Conservation (phyloP, 2,797 vertebrate species). For the Sphenodon punctatus region DNA sequence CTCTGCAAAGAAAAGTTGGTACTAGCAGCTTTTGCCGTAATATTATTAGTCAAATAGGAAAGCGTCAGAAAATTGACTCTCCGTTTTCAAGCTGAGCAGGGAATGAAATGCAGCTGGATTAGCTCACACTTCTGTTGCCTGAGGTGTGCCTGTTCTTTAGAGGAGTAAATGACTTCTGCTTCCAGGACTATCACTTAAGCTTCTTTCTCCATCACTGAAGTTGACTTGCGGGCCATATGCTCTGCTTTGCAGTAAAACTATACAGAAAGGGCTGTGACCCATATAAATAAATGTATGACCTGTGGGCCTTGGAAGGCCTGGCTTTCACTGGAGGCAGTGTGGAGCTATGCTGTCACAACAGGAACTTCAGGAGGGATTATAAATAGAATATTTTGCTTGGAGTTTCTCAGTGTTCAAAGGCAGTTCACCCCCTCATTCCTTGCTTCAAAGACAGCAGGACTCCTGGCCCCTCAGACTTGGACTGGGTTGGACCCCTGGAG, state of each 20-base stretch:
- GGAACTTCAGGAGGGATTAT: neutral
- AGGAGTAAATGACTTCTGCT: neutral
- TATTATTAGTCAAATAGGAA: neutral
- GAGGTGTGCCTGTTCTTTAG: neutral
- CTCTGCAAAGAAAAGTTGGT: neutral
- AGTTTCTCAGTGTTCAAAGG: neutral
- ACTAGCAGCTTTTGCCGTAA: neutral
- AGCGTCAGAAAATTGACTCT: neutral
- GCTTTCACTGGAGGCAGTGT: neutral
- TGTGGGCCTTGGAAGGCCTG: neutral
- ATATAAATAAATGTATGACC: neutral
- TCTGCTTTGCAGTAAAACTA: neutral
- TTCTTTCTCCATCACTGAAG: neutral
- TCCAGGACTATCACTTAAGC: neutral
- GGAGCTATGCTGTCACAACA: neutral
- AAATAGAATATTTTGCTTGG: neutral
- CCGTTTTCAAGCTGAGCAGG: neutral
- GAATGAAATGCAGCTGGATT: neutral
- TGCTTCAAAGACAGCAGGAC: neutral
- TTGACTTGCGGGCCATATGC: neutral
- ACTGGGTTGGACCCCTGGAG: too few species aligned
- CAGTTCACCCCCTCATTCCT: too few species aligned
- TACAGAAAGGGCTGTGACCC: neutral
- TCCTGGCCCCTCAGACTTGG: too few species aligned
- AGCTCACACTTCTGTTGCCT: neutral